A percentile compares a stretch with the other conserved stretches of the same genome.
Conservation (phyloP, 1,140 invertebrate genomes). For the Neodiprion pinetum region DNA sequence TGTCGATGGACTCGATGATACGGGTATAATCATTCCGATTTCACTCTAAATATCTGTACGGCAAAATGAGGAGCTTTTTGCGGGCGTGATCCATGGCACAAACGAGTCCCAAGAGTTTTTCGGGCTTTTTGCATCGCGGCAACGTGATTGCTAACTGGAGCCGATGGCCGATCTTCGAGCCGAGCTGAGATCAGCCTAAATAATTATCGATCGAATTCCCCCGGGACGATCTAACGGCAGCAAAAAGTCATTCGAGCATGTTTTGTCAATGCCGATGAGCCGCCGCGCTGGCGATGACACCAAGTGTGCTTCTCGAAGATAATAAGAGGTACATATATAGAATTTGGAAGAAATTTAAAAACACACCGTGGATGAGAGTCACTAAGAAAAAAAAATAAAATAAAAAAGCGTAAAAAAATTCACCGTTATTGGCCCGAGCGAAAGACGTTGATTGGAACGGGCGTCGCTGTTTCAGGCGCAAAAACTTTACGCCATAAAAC, state of each 20-base stretch:
- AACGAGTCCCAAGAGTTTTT: too few relatives aligned
- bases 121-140: too few relatives aligned
- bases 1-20: too few relatives aligned
- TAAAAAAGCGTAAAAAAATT: background rate
- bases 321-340: background rate
- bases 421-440: background rate
- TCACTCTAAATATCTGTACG: too few relatives aligned
- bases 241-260: background rate
- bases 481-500: background rate
- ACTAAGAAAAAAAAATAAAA: background rate
- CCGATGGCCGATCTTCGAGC: too few relatives aligned
- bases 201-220: constrained; percentile 14
- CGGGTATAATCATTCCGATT: too few relatives aligned
- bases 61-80: too few relatives aligned
- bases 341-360: background rate
- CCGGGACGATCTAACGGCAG: background rate
- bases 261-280: background rate
- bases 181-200: background rate
- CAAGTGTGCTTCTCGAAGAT: background rate
- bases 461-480: background rate
- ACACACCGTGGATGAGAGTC: background rate
- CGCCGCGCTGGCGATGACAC: background rate
- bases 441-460: background rate
- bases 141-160: too few relatives aligned
- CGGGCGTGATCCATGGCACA: too few relatives aligned